Conservation (phyloP, 2,113 vertebrate species). For the Cinclus cinclus region DNA sequence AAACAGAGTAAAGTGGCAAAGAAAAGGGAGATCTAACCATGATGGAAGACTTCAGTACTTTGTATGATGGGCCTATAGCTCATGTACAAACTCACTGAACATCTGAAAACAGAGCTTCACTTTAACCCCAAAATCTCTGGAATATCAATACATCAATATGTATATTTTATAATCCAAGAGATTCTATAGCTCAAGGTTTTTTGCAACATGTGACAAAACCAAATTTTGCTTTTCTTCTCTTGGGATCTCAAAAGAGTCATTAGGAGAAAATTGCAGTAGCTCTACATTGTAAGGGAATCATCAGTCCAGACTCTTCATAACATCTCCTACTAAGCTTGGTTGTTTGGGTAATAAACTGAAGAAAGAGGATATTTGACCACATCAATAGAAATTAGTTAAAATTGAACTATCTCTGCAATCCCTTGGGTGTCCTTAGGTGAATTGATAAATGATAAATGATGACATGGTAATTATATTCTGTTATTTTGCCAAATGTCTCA, state of each 20-base stretch:
- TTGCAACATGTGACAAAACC: background rate
- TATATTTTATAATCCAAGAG: background rate
- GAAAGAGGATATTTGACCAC: background rate
- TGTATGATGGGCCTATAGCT: background rate
- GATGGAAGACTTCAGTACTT: background rate
- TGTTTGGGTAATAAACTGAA: background rate
- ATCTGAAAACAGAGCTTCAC: background rate
- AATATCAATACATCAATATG: background rate
- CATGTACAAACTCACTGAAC: background rate
- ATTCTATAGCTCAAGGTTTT: background rate
- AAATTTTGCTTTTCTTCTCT: background rate
- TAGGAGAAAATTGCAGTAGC: background rate
- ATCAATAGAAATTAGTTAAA: background rate
- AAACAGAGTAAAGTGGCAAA: background rate
- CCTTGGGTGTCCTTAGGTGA: background rate
- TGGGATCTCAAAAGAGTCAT: background rate
- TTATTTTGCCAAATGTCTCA: background rate
- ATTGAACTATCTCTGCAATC: background rate
- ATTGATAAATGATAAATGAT: conserved; percentile 4
- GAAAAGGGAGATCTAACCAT: background rate
- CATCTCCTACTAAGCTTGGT: background rate
- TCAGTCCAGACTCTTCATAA: background rate
- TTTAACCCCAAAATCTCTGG: background rate
- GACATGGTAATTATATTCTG: background rate
- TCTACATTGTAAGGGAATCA: background rate